A percentile compares a stretch with the other conserved stretches of the same genome.
Evolutionary conservation across 2,797 vertebrate species (phyloP).

Genomic region (Leptatherina wallacei): DNA sequence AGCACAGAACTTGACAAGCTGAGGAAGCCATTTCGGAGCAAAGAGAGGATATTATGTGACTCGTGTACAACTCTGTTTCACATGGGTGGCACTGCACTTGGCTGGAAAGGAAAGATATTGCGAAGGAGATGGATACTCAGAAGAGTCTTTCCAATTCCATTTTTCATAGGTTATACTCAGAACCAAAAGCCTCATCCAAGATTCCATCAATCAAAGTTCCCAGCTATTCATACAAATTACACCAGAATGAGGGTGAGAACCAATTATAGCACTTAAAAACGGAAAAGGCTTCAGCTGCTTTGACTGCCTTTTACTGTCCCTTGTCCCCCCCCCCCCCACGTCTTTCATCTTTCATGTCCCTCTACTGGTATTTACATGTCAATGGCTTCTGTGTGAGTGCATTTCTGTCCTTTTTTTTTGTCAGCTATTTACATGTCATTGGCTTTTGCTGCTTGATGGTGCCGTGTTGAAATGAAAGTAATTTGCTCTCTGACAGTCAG

Average conservation of each 20-base stretch:
- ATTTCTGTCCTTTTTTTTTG: slow-evolving; percentile 49
- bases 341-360: slow-evolving; percentile 53
- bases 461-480: slow-evolving; percentile 72
- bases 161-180: slow-evolving; percentile 44
- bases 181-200: slow-evolving; percentile 45
- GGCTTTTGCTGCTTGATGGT: slow-evolving; percentile 68
- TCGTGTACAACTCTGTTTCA: slow-evolving; percentile 66
- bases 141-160: slow-evolving; percentile 51
- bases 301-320: slow-evolving; percentile 22
- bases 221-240: slow-evolving; percentile 65
- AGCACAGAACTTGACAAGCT: slow-evolving; percentile 56
- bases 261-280: slow-evolving; percentile 62
- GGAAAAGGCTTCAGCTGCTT: slow-evolving; percentile 55
- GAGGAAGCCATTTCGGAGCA: slow-evolving; percentile 70
- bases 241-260: slow-evolving; percentile 61
- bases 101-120: slow-evolving; percentile 51
- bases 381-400: slow-evolving; percentile 73
- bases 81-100: slow-evolving; percentile 59
- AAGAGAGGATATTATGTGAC: slow-evolving; percentile 70
- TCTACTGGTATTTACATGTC: slow-evolving; percentile 76
- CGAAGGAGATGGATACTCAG: slow-evolving; percentile 26
- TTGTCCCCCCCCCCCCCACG: background rate
- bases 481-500: slow-evolving; percentile 75
- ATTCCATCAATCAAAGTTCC: slow-evolving; percentile 68
- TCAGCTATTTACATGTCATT: slow-evolving; percentile 77